Evolutionary conservation across 2,797 vertebrate genomes (phyloP), one percentile per base, ranked within the genome.

Genomic region (Bovichtus variegatus): DNA sequence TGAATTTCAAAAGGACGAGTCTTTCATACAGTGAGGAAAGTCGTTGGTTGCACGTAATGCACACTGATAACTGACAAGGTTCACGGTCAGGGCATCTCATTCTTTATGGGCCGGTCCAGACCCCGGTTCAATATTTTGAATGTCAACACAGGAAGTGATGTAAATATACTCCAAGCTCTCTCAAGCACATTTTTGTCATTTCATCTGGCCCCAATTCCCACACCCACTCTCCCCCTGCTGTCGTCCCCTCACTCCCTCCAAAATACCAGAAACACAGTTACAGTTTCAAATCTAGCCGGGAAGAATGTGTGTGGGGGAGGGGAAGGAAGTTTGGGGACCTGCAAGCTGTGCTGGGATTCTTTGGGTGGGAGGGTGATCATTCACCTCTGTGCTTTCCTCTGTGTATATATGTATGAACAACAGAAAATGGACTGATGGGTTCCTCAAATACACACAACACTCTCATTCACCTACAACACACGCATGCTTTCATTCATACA

Each of bases 61-160:
- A 23, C 27, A 6, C 60, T 29, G 6, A 59, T 65, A 78, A 75
- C 15, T 23, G 13, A 77, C 75, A 64, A 77, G 58, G 34, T n/a
- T 71, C 81, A 64, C 65, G 8, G 51, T 50, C 31, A 41, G 5
- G 18, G 27, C 0, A 21, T 60, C 36, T 16, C 29, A 27, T 60
- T 21, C 12, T 41, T 43, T 19, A 8, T 8, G 31, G 62, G 29
- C 36, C 29, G 54, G 54, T 25, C 53, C 12, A 44, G 44, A 51
- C 40, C 1, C 19, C 2, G 3, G 63, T 50, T 69, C 25, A 38
- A 64, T 27, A 73, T 76, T 89, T 92, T 81, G 74, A 92, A 91
- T 47, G 27, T 88, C 77, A 91, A 90, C 75, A 88, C 80, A 71
- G 90, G 89, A 91, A 85, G 75, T 88, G 81, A 89, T 38, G 80